Percentiles rank a stretch among this genome's conserved stretches.
phyloP scores from a whole-genome alignment of 23 tunicate species.

The Ciona savignyi region DNA sequence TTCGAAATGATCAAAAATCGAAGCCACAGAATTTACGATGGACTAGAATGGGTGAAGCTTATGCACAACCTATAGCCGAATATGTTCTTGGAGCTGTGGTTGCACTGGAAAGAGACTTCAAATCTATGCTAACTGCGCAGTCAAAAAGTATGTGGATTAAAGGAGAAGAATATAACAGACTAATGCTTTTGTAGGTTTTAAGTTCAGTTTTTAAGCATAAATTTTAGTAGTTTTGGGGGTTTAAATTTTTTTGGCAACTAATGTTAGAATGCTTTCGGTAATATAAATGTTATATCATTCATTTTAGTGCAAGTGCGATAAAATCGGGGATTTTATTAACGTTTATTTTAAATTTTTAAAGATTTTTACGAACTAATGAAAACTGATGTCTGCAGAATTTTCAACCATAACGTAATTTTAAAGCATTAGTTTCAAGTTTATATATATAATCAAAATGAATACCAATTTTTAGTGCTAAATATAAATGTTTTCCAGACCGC shows the following conservation, averaged over 20 bases:
- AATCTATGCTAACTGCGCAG: background rate
- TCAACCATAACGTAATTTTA: no score
- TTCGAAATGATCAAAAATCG: background rate
- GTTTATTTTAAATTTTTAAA: no score
- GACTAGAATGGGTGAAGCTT: conserved; percentile 20
- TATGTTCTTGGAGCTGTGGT: conserved; percentile 28
- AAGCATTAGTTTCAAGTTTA: no score
- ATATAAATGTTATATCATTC: no score
- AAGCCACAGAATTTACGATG: background rate
- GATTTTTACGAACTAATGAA: no score
- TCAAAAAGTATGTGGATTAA: conserved; percentile 7
- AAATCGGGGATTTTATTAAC: background rate
- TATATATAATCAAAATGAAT: no score
- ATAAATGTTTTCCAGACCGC: background rate
- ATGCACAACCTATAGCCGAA: conserved; percentile 9
- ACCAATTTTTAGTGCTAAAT: no score
- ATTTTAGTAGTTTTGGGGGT: no score
- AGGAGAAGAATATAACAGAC: background rate
- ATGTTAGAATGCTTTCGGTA: no score
- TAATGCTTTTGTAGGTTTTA: conserved; percentile 1
- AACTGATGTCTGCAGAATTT: no score
- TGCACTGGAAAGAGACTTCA: conserved; percentile 37
- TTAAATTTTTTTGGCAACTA: no score
- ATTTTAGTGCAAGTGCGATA: background rate
- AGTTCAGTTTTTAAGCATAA: no score